Base-by-base conservation (phyloP, 2,797 vertebrate species). In the Sarcoramphus papa region DNA sequence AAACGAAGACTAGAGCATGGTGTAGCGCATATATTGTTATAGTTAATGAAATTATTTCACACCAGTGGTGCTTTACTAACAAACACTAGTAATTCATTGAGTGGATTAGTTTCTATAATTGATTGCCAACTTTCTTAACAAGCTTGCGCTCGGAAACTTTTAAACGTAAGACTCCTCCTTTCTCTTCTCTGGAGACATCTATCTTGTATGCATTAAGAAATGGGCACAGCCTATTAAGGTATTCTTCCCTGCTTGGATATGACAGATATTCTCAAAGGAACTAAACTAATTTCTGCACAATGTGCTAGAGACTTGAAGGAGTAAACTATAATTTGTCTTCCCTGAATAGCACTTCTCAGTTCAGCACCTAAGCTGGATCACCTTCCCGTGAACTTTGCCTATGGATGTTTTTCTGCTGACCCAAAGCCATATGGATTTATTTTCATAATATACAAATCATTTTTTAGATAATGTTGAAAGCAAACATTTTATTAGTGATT, bases 221-320 rank as follows among this genome's bases (percentile, higher is more conserved):
- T 96, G 95, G 95, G 93, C 90, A 92, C 68, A 96, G 89, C 86
- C 92, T 97, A 63, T 97, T 97, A 98, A 95, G 90, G 94, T 85
- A 92, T 95, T 96, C 92, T 96, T 96, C 92, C 74, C 95, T 97
- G 79, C 97, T 98, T 97, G 93, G 91, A 50, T 98, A 94, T 98
- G 98, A 98, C 98, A 98, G 98, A 96, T 98, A 92, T 95, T 98
- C 98, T 98, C 98, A 67, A 85, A 98, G 98, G 98, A 98, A 80
- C 84, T 96, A 98, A 98, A 98, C 97, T 99, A 97, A 98, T 98
- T 99, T 98, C 97, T 97, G 92, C 96, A 97, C 90, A 87, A 92
- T 96, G 97, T 98, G 97, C 97, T 97, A 94, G 97, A 98, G 97
- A 97, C 93, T 85, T 90, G 88, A 92, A 95, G 97, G 97, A 97